Evolutionary conservation across 64 coral and sea anemone species (phyloP).

Genomic region (Dendrophyllia cribrosa): DNA sequence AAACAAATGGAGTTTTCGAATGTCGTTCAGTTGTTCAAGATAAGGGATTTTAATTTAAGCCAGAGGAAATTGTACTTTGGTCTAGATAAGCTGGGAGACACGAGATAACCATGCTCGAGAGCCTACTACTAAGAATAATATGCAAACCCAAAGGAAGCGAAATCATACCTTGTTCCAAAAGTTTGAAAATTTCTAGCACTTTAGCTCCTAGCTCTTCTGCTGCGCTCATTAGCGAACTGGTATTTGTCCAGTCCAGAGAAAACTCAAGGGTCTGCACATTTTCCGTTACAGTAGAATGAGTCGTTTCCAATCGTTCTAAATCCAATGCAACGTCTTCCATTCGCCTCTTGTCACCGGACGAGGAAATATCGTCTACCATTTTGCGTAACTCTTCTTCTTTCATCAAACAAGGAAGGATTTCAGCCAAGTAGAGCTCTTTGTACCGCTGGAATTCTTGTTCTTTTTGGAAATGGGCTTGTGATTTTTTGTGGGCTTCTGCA

Average conservation of each 20-base stretch:
- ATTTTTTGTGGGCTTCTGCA: slow-evolving; percentile 22
- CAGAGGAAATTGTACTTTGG: too few species aligned
- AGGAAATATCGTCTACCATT: not conserved
- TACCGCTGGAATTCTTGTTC: slow-evolving; percentile 35
- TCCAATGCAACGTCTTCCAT: not conserved
- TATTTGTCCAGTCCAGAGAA: not conserved
- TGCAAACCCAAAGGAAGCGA: too few species aligned
- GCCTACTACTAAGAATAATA: too few species aligned
- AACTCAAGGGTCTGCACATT: slow-evolving; percentile 3
- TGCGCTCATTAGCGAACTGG: not conserved
- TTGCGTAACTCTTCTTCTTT: slow-evolving; percentile 19
- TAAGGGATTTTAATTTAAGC: too few species aligned
- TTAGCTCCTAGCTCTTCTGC: not conserved
- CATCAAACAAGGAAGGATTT: slow-evolving; percentile 41
- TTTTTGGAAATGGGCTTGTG: slow-evolving; percentile 23
- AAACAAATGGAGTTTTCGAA: too few species aligned
- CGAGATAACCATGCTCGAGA: too few species aligned
- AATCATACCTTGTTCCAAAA: slow-evolving; percentile 39
- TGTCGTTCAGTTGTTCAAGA: too few species aligned
- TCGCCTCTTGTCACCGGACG: not conserved
- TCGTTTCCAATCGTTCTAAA: not conserved
- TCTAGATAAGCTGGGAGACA: too few species aligned
- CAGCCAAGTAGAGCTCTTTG: slow-evolving; percentile 45
- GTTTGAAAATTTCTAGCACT: not conserved
- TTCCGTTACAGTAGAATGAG: not conserved